Conservation (phyloP, 2,888 invertebrate genomes). For the Drosophila setosimentum region DNA sequence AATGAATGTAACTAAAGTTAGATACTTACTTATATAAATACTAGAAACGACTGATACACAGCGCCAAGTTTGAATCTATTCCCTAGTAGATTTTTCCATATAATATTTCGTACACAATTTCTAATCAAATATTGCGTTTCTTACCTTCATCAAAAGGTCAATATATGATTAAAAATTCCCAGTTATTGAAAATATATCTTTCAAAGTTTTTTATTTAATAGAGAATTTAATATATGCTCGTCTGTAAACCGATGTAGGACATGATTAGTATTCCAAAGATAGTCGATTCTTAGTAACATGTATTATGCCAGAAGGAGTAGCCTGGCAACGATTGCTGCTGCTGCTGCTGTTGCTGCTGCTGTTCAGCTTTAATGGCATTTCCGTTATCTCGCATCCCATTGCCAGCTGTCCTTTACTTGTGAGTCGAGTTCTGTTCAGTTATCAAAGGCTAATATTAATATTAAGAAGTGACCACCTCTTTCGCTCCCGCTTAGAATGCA, state of each 20-base stretch:
- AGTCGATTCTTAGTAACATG: neutral
- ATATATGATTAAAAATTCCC: neutral
- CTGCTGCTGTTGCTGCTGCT: neutral
- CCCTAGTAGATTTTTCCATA: neutral
- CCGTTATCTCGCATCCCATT: constrained; percentile 21
- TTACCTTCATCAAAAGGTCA: neutral
- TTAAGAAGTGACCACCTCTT: constrained; percentile 6
- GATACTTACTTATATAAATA: neutral
- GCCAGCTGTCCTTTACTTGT: constrained; percentile 18
- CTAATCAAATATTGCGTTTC: neutral
- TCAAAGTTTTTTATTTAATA: neutral
- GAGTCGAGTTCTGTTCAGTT: constrained; percentile 25
- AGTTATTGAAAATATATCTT: neutral
- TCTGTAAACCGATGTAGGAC: neutral
- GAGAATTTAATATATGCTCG: neutral
- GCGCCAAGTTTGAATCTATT: neutral
- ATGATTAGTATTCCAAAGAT: neutral
- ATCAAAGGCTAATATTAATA: constrained; percentile 43
- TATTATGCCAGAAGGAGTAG: neutral
- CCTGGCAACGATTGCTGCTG: neutral
- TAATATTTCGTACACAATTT: neutral
- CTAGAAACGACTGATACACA: neutral
- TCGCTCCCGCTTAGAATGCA: constrained; percentile 1
- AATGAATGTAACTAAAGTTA: neutral
- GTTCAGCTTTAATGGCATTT: constrained; percentile 14